phyloP scores from a whole-genome alignment of 2,797 vertebrate genomes.

The Anguilla obscura region DNA sequence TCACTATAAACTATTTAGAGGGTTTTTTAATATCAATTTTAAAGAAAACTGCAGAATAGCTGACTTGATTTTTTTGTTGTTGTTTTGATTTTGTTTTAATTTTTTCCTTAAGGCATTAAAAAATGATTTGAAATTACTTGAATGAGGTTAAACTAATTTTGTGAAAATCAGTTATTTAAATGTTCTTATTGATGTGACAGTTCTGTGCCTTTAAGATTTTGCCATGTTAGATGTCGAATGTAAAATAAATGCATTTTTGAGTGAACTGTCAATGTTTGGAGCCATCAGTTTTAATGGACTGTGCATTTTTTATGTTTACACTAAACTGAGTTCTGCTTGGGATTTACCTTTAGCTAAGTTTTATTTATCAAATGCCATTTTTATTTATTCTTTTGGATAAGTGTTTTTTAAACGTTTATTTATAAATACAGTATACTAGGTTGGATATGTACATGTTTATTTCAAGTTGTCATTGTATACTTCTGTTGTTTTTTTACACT shows the following conservation, averaged over 20 bases:
- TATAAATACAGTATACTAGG: not conserved
- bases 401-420: constrained; percentile 16
- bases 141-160: constrained; percentile 76
- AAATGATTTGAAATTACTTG: constrained; percentile 82
- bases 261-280: constrained; percentile 73
- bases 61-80: constrained; percentile 28
- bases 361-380: constrained; percentile 67
- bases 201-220: constrained; percentile 86
- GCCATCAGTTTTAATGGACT: constrained; percentile 75
- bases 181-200: constrained; percentile 81
- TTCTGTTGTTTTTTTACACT: constrained; percentile 51
- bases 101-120: constrained; percentile 45
- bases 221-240: constrained; percentile 83
- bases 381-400: constrained; percentile 51
- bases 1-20: constrained; percentile 30
- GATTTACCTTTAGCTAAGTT: constrained; percentile 61
- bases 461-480: constrained; percentile 9
- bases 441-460: constrained; percentile 9
- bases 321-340: constrained; percentile 74
- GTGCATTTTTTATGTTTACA: constrained; percentile 75
- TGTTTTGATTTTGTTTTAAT: constrained; percentile 33
- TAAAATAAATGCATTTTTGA: constrained; percentile 73
- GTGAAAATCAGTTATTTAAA: constrained; percentile 48
- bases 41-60: not conserved
- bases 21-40: constrained; percentile 25